Base-by-base conservation (phyloP, 2,113 vertebrate genomes). In the Tricholaema leucomelas region DNA sequence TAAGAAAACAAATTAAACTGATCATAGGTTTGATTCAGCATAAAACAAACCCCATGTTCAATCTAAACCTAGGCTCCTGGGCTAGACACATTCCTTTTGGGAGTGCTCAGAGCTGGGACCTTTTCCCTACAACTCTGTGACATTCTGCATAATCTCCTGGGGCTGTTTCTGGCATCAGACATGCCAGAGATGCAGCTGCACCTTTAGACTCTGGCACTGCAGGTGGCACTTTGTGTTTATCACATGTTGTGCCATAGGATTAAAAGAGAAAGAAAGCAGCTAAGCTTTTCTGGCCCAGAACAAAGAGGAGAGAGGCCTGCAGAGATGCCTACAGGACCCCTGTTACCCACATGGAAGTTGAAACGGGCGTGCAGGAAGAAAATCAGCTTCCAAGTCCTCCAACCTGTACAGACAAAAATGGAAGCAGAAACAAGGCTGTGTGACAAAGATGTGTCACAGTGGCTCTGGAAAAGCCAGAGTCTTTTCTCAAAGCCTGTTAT, bases 401-500 rank as follows among this genome's bases (percentile, higher is more conserved):
- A 55, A n/a, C 14, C 55, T 31, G 20, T 24, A n/a, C 42, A 60
- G 75, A 60, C 20, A 23, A 73, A 92, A 72, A 27, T 2, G 10
- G 18, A 17, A 48, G 63, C 63, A 80, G 63, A 58, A 63, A 12
- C 14, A 46, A 54, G 24, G 15, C 4, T 77, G 23, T 23, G 12
- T 71, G 77, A 77, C 33, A 56, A 82, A 86, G 46, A 64, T 67
- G 52, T 81, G 61, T 38, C 52, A 55, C 4, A 14, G 0, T 28
- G 46, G 36, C 52, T 81, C 56, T 48, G 24, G 64, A 72, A 79
- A 89, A 82, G 35, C 38, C 38, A 46, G 50, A 73, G 70, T 10
- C 12, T 40, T 63, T 78, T 81, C 76, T n/a, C 61, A 71, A 93
- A 88, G 58, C 58, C 63, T 60, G 20, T 67, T 79, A 61, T 44